These are phyloP conservation scores for Tachysurus fulvidraco DNA, from an alignment of 2,113 vertebrate species.

Conservation along the genomic window DNA sequence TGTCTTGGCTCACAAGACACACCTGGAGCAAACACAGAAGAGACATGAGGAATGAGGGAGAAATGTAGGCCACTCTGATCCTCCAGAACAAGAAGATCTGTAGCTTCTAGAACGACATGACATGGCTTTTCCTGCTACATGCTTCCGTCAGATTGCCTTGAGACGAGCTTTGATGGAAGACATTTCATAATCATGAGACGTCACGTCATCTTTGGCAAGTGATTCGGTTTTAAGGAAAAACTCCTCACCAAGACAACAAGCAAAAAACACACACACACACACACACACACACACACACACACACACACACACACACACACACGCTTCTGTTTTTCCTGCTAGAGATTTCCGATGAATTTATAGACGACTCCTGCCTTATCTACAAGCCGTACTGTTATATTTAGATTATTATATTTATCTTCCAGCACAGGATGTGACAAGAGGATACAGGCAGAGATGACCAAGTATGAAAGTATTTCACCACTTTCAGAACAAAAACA, in stretches of 20 bases:
- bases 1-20: constrained; percentile 9
- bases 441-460: background rate
- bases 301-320: no score
- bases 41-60: background rate
- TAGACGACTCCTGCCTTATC: background rate
- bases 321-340: background rate
- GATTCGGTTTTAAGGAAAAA: background rate
- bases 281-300: no score
- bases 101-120: constrained; percentile 3
- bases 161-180: constrained; percentile 8
- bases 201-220: background rate
- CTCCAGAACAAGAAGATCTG: constrained; percentile 4
- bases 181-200: background rate
- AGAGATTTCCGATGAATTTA: background rate
- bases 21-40: constrained; percentile 18
- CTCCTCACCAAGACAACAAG: no score
- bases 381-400: background rate
- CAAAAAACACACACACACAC: background rate
- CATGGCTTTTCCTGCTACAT: constrained; percentile 17
- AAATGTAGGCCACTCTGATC: constrained; percentile 11
- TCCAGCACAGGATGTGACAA: background rate
- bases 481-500: background rate
- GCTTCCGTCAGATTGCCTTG: constrained; percentile 11
- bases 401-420: background rate
- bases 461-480: background rate